These are phyloP conservation scores for Allygus modestus DNA, from an alignment of 2,888 invertebrate species.

Conservation along the genomic window DNA sequence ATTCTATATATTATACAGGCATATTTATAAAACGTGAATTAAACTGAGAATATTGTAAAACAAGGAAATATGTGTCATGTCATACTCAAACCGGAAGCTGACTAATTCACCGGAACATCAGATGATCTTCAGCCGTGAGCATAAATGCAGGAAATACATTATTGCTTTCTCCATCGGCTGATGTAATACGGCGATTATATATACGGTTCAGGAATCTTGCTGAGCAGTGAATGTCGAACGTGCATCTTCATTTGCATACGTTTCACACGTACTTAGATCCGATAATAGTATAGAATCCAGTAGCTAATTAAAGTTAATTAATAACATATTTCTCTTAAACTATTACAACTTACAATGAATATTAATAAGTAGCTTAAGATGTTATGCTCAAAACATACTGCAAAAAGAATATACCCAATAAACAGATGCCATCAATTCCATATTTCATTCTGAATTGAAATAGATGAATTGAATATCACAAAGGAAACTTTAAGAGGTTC, in stretches of 20 bases:
- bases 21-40: not conserved
- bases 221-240: not conserved
- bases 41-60: constrained; percentile 4
- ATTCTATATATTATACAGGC: no score
- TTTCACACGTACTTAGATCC: not conserved
- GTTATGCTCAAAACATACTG: no score
- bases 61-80: not conserved
- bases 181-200: constrained; percentile 16
- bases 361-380: no score
- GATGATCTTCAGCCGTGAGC: constrained; percentile 3
- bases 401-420: no score
- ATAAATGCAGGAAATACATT: constrained; percentile 2
- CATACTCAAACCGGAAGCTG: not conserved
- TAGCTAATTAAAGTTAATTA: no score
- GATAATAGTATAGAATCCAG: no score
- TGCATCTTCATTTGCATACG: constrained; percentile 17
- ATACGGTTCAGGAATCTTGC: not conserved
- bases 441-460: no score
- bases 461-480: no score
- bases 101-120: constrained; percentile 16
- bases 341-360: no score
- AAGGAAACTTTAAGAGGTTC: no score
- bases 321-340: no score
- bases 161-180: constrained; percentile 30
- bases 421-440: no score